Base-by-base conservation (phyloP, 2,113 vertebrate genomes). In the Burhinus oedicnemus region DNA sequence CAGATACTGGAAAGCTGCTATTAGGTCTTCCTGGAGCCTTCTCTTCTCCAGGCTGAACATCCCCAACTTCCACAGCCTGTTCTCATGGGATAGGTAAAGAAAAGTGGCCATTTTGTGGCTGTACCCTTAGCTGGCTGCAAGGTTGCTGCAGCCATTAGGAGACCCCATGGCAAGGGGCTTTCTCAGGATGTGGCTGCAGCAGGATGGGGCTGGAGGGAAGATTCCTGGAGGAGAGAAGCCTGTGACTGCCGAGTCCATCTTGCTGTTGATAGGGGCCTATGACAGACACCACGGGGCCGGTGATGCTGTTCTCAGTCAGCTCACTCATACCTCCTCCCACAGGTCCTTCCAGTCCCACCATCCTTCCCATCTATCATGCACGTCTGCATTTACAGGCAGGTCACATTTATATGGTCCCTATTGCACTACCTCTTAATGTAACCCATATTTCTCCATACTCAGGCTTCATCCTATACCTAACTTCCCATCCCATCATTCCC, bases 261-360 rank as follows among this genome's bases (percentile, higher is more conserved):
- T n/a, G 47, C 58, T 14, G 30, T 52, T 74, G 30, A 8, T 54
- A 60, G 36, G 45, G 55, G 9, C 30, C 44, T n/a, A 9, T 52
- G 38, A 44, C 22, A 22, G 15, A 32, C 55, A 49, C 38, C 1
- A 0, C 1, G 2, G 25, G 23, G 19, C 23, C 30, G 34, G 7
- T 30, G 65, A 22, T 36, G n/a, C 9, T 21, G 7, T 38, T 38
- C 47, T 55, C 22, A 12, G 6, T 26, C n/a, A 74, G 20, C 25
- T 66, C 19, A 23, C 15, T 68, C 36, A 34, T 30, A 11, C 40
- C 30, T 66, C 14, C 40, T 81, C 25, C 25, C 11, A 29, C 25
- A 55, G 51, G 32, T 66, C 40, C 40, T 68, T 44, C 51, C 38
- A 45, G 32, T 66, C 40, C 40, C 55, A n/a, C 51, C 38, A 45